Base-by-base conservation (phyloP, 2,888 invertebrate genomes). In the Ophonus ardosiacus region DNA sequence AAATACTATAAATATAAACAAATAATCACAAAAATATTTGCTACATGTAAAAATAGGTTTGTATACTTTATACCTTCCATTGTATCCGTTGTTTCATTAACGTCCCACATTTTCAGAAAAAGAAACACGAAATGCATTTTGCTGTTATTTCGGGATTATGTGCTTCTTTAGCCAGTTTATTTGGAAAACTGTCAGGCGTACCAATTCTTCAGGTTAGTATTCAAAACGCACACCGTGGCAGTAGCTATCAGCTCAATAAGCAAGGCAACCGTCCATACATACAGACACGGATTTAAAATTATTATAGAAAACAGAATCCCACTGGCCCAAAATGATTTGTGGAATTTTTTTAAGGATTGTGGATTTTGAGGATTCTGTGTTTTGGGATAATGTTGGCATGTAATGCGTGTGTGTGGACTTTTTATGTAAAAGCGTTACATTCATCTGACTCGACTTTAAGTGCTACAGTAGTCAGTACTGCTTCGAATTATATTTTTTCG, bases 111-210 rank as follows among this genome's bases (percentile, higher is more conserved):
- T 18, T 78, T 78, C 31, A 24, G 56, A 31, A 40, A 78, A n/a
- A 51, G 65, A 84, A 51, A 51, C 43, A 38, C 40, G 65, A 79
- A 51, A 87, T 87, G 78, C 87, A 90, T 86, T 90, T 91, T 90
- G 93, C 95, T 1, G 91, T 94, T 87, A 88, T 93, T 86, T 92
- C 94, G 43, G 95, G 95, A 61, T 88, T 92, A 87, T 94, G 93
- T 92, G 94, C 94, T 21, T 92, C 95, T 43, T 88, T 92, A 84
- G 95, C 94, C 57, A 94, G 95, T 89, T 91, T 94, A 59, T 92
- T 94, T 78, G 95, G 94, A 51, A 95, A 95, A 92, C 89, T 95
- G 86, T 92, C 93, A 76, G 94, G 95, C 88, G 91, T 91, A 87
- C 88, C 89, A 87, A 87, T 80, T 15, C 88, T 90, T 51, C 87